These are phyloP conservation scores for Phymatocera aterrima DNA, from an alignment of 2,888 invertebrate species.

Conservation along the genomic window DNA sequence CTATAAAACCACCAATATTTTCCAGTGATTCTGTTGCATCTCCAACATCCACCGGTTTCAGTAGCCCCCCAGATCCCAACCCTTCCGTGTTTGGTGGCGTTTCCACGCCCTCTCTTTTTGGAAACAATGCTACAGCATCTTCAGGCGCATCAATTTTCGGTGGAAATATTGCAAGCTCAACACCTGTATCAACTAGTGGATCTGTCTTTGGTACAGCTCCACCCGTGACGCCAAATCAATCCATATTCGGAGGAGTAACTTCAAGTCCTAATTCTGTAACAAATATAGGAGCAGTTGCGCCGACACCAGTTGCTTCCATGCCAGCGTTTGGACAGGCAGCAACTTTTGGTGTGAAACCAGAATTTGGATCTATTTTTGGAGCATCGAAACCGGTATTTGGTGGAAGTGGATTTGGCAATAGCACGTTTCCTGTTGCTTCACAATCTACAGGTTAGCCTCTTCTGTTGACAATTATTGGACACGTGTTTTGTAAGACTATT, in stretches of 20 bases:
- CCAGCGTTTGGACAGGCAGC: constrained; percentile 64
- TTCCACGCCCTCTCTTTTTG: constrained; percentile 51
- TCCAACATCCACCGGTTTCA: constrained; percentile 52
- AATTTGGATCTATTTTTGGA: constrained; percentile 66
- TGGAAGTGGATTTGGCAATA: constrained; percentile 60
- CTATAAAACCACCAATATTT: constrained; percentile 26
- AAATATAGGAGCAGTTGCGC: constrained; percentile 51
- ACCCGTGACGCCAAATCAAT: constrained; percentile 49
- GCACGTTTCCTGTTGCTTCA: constrained; percentile 60
- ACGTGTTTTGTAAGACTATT: neutral
- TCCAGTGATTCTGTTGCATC: constrained; percentile 44
- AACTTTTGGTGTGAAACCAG: constrained; percentile 65
- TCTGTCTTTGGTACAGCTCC: constrained; percentile 52
- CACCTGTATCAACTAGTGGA: constrained; percentile 44
- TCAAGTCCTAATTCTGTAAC: constrained; percentile 27
- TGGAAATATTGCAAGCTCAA: constrained; percentile 31
- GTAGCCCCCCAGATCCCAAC: constrained; percentile 24
- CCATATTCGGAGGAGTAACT: constrained; percentile 50
- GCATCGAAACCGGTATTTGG: constrained; percentile 62
- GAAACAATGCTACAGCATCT: constrained; percentile 45
- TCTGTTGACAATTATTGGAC: neutral
- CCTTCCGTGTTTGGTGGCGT: constrained; percentile 28
- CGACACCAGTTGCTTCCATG: constrained; percentile 46
- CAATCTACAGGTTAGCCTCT: constrained; percentile 57
- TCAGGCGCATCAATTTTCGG: constrained; percentile 48